Evolutionary conservation across 2,888 invertebrate genomes (phyloP).

Genomic region (Pardosa pseudoannulata): DNA sequence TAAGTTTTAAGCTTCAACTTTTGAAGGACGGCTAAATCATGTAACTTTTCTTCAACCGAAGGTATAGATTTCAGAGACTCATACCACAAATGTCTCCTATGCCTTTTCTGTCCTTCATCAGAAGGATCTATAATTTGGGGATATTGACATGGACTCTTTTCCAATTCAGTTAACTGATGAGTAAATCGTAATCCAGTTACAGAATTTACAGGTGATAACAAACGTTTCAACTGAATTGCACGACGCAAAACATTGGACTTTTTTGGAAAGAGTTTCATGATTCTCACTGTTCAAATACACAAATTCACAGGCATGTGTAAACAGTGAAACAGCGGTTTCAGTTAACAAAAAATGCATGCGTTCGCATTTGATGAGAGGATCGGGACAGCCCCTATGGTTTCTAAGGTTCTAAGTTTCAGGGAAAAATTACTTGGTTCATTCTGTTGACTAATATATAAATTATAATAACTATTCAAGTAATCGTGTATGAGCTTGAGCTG

Average conservation of each 20-base stretch:
- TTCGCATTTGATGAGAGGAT: no score
- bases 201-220: neutral
- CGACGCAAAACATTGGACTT: neutral
- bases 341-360: no score
- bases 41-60: slow-evolving; percentile 90
- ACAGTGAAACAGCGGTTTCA: no score
- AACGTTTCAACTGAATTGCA: neutral
- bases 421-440: no score
- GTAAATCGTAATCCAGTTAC: neutral
- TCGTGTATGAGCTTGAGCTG: no score
- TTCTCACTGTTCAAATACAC: no score
- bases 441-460: no score
- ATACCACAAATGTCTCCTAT: slow-evolving; percentile 80
- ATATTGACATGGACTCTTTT: slow-evolving; percentile 77
- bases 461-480: no score
- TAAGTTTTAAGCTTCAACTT: slow-evolving; percentile 12
- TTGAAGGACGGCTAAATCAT: slow-evolving; percentile 86
- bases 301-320: no score
- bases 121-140: slow-evolving; percentile 84
- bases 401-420: no score
- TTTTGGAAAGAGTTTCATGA: no score
- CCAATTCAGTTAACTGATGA: neutral
- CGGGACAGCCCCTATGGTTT: no score
- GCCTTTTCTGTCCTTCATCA: slow-evolving; percentile 79
- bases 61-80: slow-evolving; percentile 82